Evolutionary conservation across 2,888 invertebrate genomes (phyloP).

Genomic region (Anthrax anthrax): DNA sequence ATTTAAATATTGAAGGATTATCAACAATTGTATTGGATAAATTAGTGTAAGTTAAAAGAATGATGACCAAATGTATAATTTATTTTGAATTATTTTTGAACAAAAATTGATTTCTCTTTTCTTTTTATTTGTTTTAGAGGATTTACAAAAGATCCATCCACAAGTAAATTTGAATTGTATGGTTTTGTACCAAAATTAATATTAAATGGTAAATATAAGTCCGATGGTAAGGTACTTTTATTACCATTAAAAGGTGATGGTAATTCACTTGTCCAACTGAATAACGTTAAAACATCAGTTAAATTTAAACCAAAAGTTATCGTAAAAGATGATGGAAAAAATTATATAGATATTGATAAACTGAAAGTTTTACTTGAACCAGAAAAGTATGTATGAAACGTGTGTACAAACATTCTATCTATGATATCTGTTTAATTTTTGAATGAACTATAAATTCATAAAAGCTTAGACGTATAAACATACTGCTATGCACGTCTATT

Average conservation of each 20-base stretch:
- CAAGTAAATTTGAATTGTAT: conserved; percentile 8
- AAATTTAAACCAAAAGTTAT: conserved; percentile 6
- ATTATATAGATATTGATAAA: conserved; percentile 7
- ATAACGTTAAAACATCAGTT: conserved; percentile 8
- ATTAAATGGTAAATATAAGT: conserved; percentile 14
- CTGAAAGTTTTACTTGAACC: conserved; percentile 7
- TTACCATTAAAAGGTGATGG: conserved; percentile 24
- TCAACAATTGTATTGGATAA: conserved; percentile 9
- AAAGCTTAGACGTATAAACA: background rate
- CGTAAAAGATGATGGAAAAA: conserved; percentile 9
- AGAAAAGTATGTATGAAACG: conserved; percentile 1
- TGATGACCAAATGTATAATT: too few relatives aligned
- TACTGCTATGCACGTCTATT: too few relatives aligned
- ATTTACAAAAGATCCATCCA: conserved; percentile 6
- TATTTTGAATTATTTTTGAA: too few relatives aligned
- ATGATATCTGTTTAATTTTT: background rate
- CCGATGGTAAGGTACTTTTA: conserved; percentile 20
- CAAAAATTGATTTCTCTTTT: background rate
- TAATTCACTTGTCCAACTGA: conserved; percentile 3
- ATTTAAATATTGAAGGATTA: conserved; percentile 5
- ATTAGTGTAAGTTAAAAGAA: conserved; percentile 25
- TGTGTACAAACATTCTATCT: background rate
- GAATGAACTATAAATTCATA: background rate
- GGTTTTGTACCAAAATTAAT: background rate
- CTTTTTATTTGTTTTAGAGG: conserved; percentile 1